These are phyloP conservation scores for Ailuropoda melanoleuca DNA, from an alignment of 2,113 vertebrate species.

Conservation along the genomic window DNA sequence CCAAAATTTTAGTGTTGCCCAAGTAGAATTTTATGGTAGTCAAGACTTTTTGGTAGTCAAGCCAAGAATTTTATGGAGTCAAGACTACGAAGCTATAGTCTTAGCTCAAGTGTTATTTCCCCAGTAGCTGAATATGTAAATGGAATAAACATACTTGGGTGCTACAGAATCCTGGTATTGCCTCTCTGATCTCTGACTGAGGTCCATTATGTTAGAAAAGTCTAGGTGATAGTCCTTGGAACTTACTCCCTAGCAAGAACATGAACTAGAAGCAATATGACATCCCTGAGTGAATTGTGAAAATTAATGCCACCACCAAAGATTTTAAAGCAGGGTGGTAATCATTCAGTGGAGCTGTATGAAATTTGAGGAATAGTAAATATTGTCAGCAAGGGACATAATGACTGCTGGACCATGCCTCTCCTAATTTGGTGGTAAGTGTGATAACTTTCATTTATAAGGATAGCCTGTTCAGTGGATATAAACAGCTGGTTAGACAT, in stretches of 20 bases:
- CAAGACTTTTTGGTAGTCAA: neutral
- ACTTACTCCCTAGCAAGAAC: neutral
- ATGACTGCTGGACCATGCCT: neutral
- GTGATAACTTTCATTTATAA: neutral
- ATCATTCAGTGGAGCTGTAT: neutral
- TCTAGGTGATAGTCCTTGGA: neutral
- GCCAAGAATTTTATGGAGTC: neutral
- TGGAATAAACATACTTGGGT: neutral
- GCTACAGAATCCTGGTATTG: neutral
- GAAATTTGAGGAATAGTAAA: neutral
- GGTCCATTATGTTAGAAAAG: neutral
- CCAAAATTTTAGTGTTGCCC: neutral
- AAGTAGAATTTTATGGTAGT: neutral
- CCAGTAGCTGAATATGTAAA: neutral
- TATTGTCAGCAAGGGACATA: neutral
- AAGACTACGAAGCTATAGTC: neutral
- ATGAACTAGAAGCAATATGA: neutral
- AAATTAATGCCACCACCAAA: neutral
- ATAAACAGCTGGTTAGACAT: neutral
- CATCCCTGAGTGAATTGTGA: neutral
- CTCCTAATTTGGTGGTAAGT: neutral
- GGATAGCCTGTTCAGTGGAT: neutral
- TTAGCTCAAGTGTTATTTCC: neutral
- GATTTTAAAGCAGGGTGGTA: neutral
- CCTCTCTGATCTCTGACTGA: neutral